A percentile compares a stretch with the other conserved stretches of the same genome.
Evolutionary conservation across 2,113 vertebrate genomes (phyloP).

Genomic region (Cheirogaleus medius): DNA sequence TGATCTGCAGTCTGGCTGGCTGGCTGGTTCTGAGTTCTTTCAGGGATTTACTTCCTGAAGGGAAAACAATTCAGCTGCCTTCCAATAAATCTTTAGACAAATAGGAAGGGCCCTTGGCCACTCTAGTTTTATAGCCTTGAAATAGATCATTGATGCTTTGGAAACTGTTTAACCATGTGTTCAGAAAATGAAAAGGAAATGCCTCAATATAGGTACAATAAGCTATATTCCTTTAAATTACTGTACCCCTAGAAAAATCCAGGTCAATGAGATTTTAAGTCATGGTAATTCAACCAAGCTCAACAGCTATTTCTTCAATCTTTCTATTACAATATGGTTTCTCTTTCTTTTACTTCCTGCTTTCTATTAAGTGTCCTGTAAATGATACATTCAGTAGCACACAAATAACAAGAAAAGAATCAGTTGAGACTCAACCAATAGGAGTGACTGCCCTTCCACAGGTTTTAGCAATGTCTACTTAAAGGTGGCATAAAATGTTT

Average conservation of each 20-base stretch:
- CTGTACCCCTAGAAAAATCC: not conserved
- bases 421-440: not conserved
- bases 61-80: not conserved
- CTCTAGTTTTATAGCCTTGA: not conserved
- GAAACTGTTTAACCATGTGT: not conserved
- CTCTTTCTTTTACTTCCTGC: not conserved
- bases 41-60: not conserved
- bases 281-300: not conserved
- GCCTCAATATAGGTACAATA: not conserved
- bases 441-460: not conserved
- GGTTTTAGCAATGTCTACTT: not conserved
- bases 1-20: not conserved
- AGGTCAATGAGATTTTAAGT: not conserved
- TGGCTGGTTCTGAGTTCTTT: not conserved
- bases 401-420: not conserved
- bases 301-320: not conserved
- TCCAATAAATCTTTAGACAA: not conserved
- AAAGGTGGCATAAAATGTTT: not conserved
- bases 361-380: not conserved
- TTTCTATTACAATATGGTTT: not conserved
- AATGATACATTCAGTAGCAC: not conserved
- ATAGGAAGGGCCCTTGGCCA: not conserved
- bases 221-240: not conserved
- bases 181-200: constrained; percentile 26
- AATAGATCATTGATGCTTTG: not conserved